These are phyloP conservation scores for Chelidonichthys spinosus DNA, from an alignment of 2,797 vertebrate species.

Conservation along the genomic window DNA sequence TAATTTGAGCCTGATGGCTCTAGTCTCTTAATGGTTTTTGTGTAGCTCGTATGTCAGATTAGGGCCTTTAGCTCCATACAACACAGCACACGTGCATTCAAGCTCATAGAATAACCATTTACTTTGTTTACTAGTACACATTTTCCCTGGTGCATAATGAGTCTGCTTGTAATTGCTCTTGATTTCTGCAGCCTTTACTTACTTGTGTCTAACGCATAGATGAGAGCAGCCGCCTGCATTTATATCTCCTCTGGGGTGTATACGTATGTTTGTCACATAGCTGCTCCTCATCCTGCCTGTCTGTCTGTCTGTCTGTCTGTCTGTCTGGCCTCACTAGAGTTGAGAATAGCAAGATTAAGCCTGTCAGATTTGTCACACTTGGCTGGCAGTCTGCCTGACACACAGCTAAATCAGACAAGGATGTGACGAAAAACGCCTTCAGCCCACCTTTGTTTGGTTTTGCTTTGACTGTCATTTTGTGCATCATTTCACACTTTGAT, in stretches of 20 bases:
- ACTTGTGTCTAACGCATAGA: slow-evolving; percentile 1
- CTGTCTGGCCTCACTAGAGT: slow-evolving; percentile 20
- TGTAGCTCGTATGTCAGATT: slow-evolving; percentile 51
- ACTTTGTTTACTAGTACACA: neutral
- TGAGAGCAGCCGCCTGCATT: slow-evolving; percentile 23
- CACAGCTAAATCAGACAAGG: slow-evolving; percentile 47
- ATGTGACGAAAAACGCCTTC: slow-evolving; percentile 46
- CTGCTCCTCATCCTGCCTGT: slow-evolving; percentile 24
- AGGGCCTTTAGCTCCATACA: slow-evolving; percentile 10
- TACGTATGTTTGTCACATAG: slow-evolving; percentile 5
- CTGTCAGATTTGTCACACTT: slow-evolving; percentile 53
- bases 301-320: slow-evolving; percentile 10
- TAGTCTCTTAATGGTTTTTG: slow-evolving; percentile 42
- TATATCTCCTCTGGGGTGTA: slow-evolving; percentile 10
- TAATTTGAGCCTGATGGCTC: slow-evolving; percentile 53
- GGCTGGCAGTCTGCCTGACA: slow-evolving; percentile 53
- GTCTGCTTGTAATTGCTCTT: neutral
- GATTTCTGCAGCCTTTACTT: neutral
- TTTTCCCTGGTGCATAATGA: too few species aligned
- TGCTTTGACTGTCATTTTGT: slow-evolving; percentile 55
- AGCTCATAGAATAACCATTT: neutral
- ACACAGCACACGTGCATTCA: neutral
- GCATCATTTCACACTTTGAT: slow-evolving; percentile 61
- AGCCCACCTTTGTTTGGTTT: slow-evolving; percentile 55
- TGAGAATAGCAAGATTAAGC: slow-evolving; percentile 63